Percentiles rank a stretch among this genome's conserved stretches.
Conservation (phyloP, 2,888 invertebrate species). For the Drepanosiphum platanoidis region DNA sequence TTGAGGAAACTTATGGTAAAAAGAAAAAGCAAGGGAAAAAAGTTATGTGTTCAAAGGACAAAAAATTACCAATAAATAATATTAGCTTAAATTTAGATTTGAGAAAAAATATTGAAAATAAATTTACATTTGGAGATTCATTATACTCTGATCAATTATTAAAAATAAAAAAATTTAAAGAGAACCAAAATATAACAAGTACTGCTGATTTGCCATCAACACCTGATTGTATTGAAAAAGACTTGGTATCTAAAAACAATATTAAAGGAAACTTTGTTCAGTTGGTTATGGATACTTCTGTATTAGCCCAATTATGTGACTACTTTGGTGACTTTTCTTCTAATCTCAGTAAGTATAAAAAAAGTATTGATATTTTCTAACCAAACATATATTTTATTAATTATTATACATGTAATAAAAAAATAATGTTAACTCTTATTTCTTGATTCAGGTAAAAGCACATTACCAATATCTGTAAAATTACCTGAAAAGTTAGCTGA, state of each 20-base stretch:
- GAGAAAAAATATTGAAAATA: slow-evolving; percentile 44
- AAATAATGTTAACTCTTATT: neutral
- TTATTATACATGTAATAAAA: no score
- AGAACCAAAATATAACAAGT: neutral
- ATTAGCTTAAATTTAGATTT: neutral
- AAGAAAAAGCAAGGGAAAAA: slow-evolving; percentile 19
- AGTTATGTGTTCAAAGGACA: neutral
- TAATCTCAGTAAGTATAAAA: slow-evolving; percentile 9
- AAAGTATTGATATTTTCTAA: neutral
- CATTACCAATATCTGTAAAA: slow-evolving; percentile 43
- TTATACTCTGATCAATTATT: slow-evolving; percentile 36
- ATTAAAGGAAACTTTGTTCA: slow-evolving; percentile 34
- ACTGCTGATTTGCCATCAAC: neutral
- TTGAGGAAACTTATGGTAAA: neutral
- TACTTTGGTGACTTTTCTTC: slow-evolving; percentile 45
- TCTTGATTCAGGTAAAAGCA: slow-evolving; percentile 42
- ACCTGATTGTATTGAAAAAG: neutral
- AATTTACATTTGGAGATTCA: slow-evolving; percentile 40
- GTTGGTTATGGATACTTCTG: slow-evolving; percentile 39
- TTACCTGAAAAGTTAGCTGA: slow-evolving; percentile 55
- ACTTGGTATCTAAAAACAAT: neutral
- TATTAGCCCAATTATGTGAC: slow-evolving; percentile 47
- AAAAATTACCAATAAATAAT: neutral
- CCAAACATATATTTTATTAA: neutral
- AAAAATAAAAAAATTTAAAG: slow-evolving; percentile 45